Base-by-base conservation (phyloP, 2,113 vertebrate genomes). In the Corythoichthys intestinalis region DNA sequence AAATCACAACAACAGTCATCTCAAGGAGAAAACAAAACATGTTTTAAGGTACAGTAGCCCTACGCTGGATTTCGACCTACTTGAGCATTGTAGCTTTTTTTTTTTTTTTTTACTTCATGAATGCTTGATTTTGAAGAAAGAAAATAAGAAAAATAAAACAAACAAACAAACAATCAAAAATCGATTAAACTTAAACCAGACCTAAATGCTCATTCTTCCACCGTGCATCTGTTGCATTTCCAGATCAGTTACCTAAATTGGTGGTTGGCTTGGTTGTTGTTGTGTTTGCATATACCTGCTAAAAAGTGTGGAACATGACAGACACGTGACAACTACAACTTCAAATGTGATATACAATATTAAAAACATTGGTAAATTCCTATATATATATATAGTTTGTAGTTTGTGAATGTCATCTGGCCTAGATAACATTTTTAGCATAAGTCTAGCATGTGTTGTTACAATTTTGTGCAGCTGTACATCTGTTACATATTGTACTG, bases 401-500 rank as follows among this genome's bases (percentile, higher is more conserved):
- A 44, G 59, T 39, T 9, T 61, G 38, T 44, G 39, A 13, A 47
- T 12, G 15, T 15, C 10, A 13, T 63, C 60, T 62, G 60, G 60
- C 60, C 10, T 12, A 9, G n/a, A 62, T 4, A 20, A 46, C 8
- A 47, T 62, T 62, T 58, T 62, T 62, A 28, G 60, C 60, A 12
- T 20, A 62, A 4, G 41, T 63, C 41, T 34, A 46, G 10, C 59
- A 63, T 47, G 60, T 46, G 60, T 46, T 20, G 3, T 62, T 12
- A 46, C n/a, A 5, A 46, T 63, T 47, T 6, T 7, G 17, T 1
- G 5, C 44, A 6, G 44, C 2, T 28, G 12, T 34, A 48, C 61
- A 48, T 63, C 39, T 63, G 60, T 63, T 63, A 47, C 44, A 41
- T 13, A 63, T 47, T 63, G 61, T 34, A 56, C 28, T 34, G 28